Evolutionary conservation across 2,888 invertebrate species (phyloP).

Genomic region (Melanchra persicariae): DNA sequence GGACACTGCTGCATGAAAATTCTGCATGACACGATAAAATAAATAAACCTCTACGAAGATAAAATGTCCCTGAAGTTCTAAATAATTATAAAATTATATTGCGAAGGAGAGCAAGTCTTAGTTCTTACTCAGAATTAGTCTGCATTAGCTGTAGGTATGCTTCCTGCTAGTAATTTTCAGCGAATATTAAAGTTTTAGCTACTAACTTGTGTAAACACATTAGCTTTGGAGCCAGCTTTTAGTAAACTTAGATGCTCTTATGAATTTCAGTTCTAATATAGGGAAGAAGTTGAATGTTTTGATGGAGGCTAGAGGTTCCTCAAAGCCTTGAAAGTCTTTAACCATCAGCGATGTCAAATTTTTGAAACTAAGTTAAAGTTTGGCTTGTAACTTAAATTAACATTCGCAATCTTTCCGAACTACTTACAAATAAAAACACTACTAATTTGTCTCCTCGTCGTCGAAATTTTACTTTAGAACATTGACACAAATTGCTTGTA

Average conservation of each 20-base stretch:
- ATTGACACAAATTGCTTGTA: too few species aligned
- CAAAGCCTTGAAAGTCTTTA: conserved; percentile 2
- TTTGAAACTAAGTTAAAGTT: not conserved
- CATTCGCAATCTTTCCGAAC: too few species aligned
- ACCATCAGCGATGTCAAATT: not conserved
- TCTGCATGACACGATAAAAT: too few species aligned
- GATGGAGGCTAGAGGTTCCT: conserved; percentile 18
- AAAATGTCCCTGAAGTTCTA: not conserved
- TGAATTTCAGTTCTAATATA: conserved; percentile 1
- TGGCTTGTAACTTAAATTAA: not conserved
- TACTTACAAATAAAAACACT: too few species aligned
- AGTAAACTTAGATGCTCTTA: conserved; percentile 18
- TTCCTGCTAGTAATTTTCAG: conserved; percentile 7
- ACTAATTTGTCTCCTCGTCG: too few species aligned
- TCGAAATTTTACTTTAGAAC: too few species aligned
- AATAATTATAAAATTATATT: not conserved
- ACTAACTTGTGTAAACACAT: conserved; percentile 7
- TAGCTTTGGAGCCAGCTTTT: conserved; percentile 1
- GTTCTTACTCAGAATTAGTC: conserved; percentile 11
- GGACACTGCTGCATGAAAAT: too few species aligned
- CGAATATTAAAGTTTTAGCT: conserved; percentile 32
- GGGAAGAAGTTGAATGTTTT: conserved; percentile 27
- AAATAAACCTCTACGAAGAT: too few species aligned
- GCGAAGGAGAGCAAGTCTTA: not conserved
- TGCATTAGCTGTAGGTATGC: conserved; percentile 18